Conservation (phyloP, 2,113 vertebrate genomes). For the Hippocampus comes region DNA sequence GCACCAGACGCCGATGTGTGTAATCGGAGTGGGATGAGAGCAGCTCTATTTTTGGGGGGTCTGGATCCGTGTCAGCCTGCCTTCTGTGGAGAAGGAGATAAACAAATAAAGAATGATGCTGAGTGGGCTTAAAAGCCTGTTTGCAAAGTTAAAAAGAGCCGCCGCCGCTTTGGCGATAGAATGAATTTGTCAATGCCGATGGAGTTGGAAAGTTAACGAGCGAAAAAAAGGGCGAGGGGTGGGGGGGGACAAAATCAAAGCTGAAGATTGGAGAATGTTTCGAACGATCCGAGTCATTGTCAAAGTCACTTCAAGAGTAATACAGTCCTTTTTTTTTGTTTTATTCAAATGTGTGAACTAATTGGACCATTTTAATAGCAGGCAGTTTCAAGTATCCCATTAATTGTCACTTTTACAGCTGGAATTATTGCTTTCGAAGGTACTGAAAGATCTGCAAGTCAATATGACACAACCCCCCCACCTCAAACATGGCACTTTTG, state of each 20-base stretch:
- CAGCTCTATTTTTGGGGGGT: slow-evolving; percentile 33
- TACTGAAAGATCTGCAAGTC: neutral
- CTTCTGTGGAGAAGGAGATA: slow-evolving; percentile 34
- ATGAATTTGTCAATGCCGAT: slow-evolving; percentile 5
- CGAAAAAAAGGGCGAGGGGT: too few species aligned
- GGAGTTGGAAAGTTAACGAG: neutral
- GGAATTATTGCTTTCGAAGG: neutral
- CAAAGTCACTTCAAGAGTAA: neutral
- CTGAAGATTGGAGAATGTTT: neutral
- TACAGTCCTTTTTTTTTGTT: neutral
- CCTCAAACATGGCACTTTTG: neutral
- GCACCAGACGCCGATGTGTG: slow-evolving; percentile 29
- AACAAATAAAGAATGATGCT: slow-evolving; percentile 18
- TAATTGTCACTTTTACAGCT: neutral
- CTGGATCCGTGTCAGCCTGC: slow-evolving; percentile 28
- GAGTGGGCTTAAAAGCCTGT: slow-evolving; percentile 6
- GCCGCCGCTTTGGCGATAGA: neutral
- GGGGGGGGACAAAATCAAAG: neutral
- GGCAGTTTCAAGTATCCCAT: neutral
- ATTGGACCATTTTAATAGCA: neutral
- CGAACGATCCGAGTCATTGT: neutral
- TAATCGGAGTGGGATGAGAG: slow-evolving; percentile 43
- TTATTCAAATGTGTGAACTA: neutral
- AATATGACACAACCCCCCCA: neutral
- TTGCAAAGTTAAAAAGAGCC: slow-evolving; percentile 5